Base-by-base conservation (phyloP, 1,140 invertebrate species). In the Tetranychus cinnabarinus region DNA sequence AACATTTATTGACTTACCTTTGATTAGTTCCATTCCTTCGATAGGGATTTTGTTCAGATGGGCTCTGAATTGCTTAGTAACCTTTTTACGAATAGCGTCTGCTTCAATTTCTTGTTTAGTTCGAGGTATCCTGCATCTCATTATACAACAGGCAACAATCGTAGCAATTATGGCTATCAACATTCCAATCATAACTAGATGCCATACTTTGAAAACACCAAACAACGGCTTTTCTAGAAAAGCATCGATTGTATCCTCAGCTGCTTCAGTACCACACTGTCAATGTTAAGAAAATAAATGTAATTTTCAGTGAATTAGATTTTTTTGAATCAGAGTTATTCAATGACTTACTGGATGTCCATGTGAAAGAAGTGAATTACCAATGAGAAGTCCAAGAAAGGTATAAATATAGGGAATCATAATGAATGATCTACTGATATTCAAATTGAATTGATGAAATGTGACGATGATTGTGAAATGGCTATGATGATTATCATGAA, bases 21-120 rank as follows among this genome's bases (percentile, higher is more conserved):
- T 36, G 0, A 37, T 39, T 36, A 56, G 33, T 39, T 56, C 55
- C 34, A 39, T 56, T 37, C 37, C 55, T 37, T 81, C 78, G 68
- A 89, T 85, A 67, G 82, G 81, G 64, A 92, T 86, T 65, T 82
- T 80, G 63, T 80, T 79, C 13, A 92, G 72, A 68, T 87, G 79
- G 62, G 83, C 80, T 15, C 82, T 76, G 71, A 91, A 91, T 69
- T 82, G 86, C 63, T 78, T 78, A 0, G 86, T 82, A 36, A 92
- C 80, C 70, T 83, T 82, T 66, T 85, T 82, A 4, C 88, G 75
- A 64, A 85, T 79, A 71, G 85, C 88, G 73, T 92, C 85, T 1
- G 85, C 86, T 70, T 91, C 86, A 57, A 92, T 91, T 71, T 91
- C 86, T 72, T 91, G 87, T 69, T 90, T 91, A 0, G 87, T 91